These are phyloP conservation scores for Urocyon cinereoargenteus DNA, from an alignment of 2,797 vertebrate species.

Conservation along the genomic window DNA sequence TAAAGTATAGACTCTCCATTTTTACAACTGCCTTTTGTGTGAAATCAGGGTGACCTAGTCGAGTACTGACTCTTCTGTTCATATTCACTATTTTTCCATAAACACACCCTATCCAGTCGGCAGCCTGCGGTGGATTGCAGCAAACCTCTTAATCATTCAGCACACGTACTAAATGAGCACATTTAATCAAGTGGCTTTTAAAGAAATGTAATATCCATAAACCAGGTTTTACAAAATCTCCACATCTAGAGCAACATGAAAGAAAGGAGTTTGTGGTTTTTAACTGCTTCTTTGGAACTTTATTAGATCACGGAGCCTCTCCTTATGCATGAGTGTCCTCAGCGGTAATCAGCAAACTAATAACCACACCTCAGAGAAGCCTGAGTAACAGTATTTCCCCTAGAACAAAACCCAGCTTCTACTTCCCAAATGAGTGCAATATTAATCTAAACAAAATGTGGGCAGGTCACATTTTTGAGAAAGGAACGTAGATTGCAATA, in stretches of 20 bases:
- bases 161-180: background rate
- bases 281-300: constrained; percentile 43
- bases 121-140: too few relatives aligned
- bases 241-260: constrained; percentile 11
- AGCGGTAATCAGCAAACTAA: constrained; percentile 58
- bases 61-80: background rate
- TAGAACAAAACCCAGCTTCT: background rate
- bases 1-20: accelerated
- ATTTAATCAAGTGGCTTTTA: background rate
- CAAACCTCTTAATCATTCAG: background rate
- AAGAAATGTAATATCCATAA: background rate
- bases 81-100: too few relatives aligned
- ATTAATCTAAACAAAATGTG: constrained; percentile 70
- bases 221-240: background rate
- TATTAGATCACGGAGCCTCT: constrained; percentile 39
- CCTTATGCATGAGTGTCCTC: constrained; percentile 17
- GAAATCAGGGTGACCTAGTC: background rate
- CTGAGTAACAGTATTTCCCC: constrained; percentile 54
- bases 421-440: constrained; percentile 63
- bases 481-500: constrained; percentile 63
- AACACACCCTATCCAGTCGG: background rate
- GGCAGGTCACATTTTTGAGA: constrained; percentile 49
- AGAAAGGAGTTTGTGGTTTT: background rate
- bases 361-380: constrained; percentile 60
- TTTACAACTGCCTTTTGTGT: too few relatives aligned